These are phyloP conservation scores for Seira ritae DNA, from an alignment of 2,888 invertebrate genomes.

Conservation along the genomic window DNA sequence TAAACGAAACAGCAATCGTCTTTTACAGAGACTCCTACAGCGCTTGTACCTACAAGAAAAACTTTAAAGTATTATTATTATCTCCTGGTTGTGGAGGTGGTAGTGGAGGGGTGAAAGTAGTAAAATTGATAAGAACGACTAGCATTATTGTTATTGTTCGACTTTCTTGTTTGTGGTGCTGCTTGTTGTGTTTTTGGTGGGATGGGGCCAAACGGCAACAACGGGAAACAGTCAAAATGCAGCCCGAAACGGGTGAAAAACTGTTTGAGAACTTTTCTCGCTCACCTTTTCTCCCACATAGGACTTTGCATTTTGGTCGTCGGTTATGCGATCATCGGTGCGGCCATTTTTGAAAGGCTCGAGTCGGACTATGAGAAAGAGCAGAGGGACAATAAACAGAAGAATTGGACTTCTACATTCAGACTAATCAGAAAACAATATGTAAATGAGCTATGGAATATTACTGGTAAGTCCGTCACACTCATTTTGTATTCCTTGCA, in stretches of 20 bases:
- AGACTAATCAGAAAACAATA: conserved; percentile 78
- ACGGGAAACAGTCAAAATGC: conserved; percentile 54
- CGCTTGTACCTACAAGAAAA: neutral
- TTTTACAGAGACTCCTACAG: neutral
- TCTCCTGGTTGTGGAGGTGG: neutral
- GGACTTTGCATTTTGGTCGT: conserved; percentile 85
- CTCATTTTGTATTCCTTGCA: neutral
- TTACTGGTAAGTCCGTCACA: conserved; percentile 81
- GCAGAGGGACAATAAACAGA: conserved; percentile 78
- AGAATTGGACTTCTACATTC: conserved; percentile 68
- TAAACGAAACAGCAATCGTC: neutral
- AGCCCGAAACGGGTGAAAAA: conserved; percentile 71
- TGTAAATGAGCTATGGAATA: conserved; percentile 85
- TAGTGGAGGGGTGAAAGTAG: neutral
- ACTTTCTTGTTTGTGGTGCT: conserved; percentile 5
- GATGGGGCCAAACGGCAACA: conserved; percentile 62
- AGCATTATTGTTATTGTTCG: conserved; percentile 3
- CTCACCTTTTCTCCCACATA: conserved; percentile 82
- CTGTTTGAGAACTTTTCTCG: conserved; percentile 77
- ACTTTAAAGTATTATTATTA: neutral
- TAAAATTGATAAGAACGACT: conserved; percentile 13
- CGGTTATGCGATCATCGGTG: conserved; percentile 85
- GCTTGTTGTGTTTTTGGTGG: conserved; percentile 24
- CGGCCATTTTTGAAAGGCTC: conserved; percentile 84
- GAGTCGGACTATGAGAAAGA: conserved; percentile 84